A percentile compares a stretch with the other conserved stretches of the same genome.
Evolutionary conservation across 2,888 invertebrate genomes (phyloP).

Genomic region (Phasia obesa): DNA sequence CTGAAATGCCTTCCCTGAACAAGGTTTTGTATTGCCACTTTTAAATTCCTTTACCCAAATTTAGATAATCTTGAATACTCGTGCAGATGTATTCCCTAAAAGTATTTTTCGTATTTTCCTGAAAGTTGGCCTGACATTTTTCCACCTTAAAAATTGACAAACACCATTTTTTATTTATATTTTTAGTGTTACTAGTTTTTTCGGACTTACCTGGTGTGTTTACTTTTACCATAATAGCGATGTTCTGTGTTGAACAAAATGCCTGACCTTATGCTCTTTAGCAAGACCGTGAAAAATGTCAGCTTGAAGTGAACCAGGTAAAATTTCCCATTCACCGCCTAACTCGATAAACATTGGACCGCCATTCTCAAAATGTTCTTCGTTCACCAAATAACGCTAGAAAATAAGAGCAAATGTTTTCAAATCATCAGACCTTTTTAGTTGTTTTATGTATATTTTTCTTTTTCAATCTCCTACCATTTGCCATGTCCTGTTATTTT

Average conservation of each 20-base stretch:
- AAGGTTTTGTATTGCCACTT: too few species aligned
- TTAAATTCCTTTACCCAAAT: too few species aligned
- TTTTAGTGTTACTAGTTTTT: too few species aligned
- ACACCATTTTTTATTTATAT: too few species aligned
- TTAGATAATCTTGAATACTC: too few species aligned
- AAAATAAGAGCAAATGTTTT: too few species aligned
- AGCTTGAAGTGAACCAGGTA: constrained; percentile 83
- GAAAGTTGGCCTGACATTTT: too few species aligned
- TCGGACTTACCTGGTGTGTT: constrained; percentile 86
- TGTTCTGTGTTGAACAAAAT: constrained; percentile 90
- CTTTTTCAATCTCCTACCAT: constrained; percentile 1
- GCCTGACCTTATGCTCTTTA: constrained; percentile 84
- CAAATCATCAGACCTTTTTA: background rate
- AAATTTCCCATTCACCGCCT: constrained; percentile 88
- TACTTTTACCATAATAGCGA: constrained; percentile 90
- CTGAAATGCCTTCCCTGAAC: too few species aligned
- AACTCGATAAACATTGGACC: constrained; percentile 87
- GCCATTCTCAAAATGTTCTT: constrained; percentile 82
- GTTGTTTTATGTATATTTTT: background rate
- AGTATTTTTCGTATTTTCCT: too few species aligned
- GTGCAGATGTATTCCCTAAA: too few species aligned
- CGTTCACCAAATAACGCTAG: too few species aligned
- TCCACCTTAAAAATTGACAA: too few species aligned
- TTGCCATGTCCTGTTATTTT: background rate
- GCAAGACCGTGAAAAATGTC: constrained; percentile 87